These are phyloP conservation scores for Ardeotis arabs DNA, from an alignment of 2,113 vertebrate genomes.

Conservation along the genomic window DNA sequence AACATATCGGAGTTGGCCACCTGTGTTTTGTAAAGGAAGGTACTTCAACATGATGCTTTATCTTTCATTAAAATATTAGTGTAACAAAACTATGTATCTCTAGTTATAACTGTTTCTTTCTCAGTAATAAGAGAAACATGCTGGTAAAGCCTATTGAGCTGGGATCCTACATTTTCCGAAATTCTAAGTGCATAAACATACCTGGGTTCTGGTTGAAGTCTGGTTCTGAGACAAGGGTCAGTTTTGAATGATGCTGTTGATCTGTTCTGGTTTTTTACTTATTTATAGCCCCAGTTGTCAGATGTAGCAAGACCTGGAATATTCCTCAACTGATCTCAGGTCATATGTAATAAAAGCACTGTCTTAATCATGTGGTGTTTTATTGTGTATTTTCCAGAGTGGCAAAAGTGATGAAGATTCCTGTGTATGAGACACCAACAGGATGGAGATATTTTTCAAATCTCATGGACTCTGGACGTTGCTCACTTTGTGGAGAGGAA, in stretches of 20 bases:
- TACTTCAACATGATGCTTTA: neutral
- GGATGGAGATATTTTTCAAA: slow-evolving; percentile 98
- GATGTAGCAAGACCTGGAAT: neutral
- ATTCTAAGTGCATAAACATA: neutral
- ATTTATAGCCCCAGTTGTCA: neutral
- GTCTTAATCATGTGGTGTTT: neutral
- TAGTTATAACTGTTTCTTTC: neutral
- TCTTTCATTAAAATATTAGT: neutral
- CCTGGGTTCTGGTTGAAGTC: neutral
- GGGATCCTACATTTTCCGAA: neutral
- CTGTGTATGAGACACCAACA: slow-evolving; percentile 95
- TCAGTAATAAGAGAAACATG: neutral
- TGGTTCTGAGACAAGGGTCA: neutral
- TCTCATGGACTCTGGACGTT: slow-evolving; percentile 97
- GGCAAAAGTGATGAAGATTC: slow-evolving; percentile 93
- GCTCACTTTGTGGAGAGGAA: slow-evolving; percentile 96
- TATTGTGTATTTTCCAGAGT: slow-evolving; percentile 80
- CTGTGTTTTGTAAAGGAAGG: neutral
- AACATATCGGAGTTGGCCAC: neutral
- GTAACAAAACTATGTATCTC: neutral
- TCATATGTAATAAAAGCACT: neutral
- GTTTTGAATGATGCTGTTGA: neutral
- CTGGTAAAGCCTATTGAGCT: neutral
- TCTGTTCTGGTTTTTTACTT: neutral
- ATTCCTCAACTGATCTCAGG: neutral